Conservation (phyloP, 2,888 invertebrate species). For the Phasia obesa region DNA sequence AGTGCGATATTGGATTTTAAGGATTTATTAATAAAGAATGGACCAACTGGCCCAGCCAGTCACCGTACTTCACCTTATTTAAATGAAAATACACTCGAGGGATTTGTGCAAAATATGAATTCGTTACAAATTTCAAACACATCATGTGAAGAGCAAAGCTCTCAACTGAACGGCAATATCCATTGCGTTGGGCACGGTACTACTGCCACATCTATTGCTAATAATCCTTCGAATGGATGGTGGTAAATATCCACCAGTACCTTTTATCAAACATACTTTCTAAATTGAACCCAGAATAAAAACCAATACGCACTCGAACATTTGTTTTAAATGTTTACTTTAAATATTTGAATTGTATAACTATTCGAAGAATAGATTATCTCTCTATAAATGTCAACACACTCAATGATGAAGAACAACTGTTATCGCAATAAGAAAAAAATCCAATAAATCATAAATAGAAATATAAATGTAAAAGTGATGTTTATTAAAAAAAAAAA, state of each 20-base stretch:
- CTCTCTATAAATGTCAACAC: conserved; percentile 37
- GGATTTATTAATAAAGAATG: conserved; percentile 85
- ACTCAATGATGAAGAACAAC: conserved; percentile 44
- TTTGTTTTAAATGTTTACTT: conserved; percentile 43
- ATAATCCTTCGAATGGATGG: conserved; percentile 72
- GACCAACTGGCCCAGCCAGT: conserved; percentile 74
- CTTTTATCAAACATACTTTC: neutral
- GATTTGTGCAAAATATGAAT: conserved; percentile 80
- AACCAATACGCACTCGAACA: conserved; percentile 42
- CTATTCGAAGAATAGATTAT: conserved; percentile 64
- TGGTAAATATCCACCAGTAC: conserved; percentile 69
- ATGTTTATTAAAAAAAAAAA: too few species aligned
- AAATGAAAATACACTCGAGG: conserved; percentile 79
- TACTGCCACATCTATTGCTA: conserved; percentile 57
- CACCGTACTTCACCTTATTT: conserved; percentile 81
- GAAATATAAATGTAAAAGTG: conserved; percentile 17
- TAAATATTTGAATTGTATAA: conserved; percentile 38
- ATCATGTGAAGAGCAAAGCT: conserved; percentile 77
- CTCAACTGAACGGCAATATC: conserved; percentile 76
- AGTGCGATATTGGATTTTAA: conserved; percentile 91
- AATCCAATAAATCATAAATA: conserved; percentile 49
- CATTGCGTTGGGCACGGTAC: conserved; percentile 63
- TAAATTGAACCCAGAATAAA: neutral
- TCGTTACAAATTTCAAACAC: conserved; percentile 77
- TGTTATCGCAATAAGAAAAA: conserved; percentile 60